Base-by-base conservation (phyloP, 2,113 vertebrate species). In the Oncorhynchus keta region DNA sequence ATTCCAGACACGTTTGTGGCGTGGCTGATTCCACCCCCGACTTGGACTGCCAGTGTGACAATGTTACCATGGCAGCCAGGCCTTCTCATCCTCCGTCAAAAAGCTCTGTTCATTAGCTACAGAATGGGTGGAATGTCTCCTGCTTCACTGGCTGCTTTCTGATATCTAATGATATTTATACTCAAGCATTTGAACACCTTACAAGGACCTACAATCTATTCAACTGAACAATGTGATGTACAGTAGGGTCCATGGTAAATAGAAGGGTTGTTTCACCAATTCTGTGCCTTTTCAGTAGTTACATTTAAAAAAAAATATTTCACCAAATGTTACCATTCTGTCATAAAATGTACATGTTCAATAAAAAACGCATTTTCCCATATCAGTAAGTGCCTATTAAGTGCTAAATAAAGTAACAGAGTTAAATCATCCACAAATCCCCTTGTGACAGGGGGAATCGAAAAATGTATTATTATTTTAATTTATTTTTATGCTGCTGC, bases 11-110 rank as follows among this genome's bases (percentile, higher is more conserved):
- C n/a, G 7, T 73, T 78, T 83, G 59, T 84, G 81, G 84, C 79
- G 26, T 83, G 81, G 72, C 12, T 24, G 18, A 70, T 30, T 77
- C 49, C 22, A 28, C 28, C 26, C 14, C 57, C 28, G 62, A 83
- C 61, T 68, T 81, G 79, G 68, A 79, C 83, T 90, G 85, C 86
- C 88, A 85, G 78, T 78, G 70, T 68, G 79, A 79, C 83, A 75
- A 81, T 80, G 88, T 88, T 90, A 89, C 89, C 85, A 83, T 91
- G 89, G 88, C 87, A 92, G 89, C 89, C 91, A 91, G 91, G 82
- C 80, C 77, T 83, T 75, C 79, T 72, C 76, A 84, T 4, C 57
- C 39, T 72, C 72, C 73, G 80, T 83, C 83, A 91, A 87, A 89
- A 81, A 70, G 81, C 81, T 24, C 13, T 4, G 78, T 83, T 86